Conservation (phyloP, 2,797 vertebrate genomes). For the Chlorospingus semifuscus region DNA sequence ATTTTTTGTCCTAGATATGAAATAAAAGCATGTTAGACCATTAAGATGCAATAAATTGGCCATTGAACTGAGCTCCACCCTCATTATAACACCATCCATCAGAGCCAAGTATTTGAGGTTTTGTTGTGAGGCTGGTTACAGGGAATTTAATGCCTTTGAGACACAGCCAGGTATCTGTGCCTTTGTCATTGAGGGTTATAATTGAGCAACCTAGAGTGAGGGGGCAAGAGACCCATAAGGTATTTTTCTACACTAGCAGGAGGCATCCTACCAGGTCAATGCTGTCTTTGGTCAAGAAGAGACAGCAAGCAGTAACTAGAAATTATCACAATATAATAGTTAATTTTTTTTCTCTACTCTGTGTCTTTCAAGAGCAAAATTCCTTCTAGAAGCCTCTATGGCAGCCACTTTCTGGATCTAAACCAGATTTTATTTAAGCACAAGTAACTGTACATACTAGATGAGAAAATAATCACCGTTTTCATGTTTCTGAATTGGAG, state of each 20-base stretch:
- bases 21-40: conserved; percentile 19
- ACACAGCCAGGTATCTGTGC: conserved; percentile 19
- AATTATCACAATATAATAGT: neutral
- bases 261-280: neutral
- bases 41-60: conserved; percentile 23
- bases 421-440: neutral
- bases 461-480: neutral
- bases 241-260: neutral
- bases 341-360: neutral
- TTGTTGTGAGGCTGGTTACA: conserved; percentile 3
- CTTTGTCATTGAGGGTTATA: neutral
- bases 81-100: neutral
- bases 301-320: neutral
- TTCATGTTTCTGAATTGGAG: neutral
- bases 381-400: neutral
- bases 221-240: neutral
- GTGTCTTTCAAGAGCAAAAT: neutral
- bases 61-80: conserved; percentile 24
- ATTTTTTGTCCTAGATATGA: conserved; percentile 37
- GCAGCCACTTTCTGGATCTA: neutral
- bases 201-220: neutral
- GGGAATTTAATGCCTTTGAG: neutral
- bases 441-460: neutral
- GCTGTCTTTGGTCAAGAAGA: neutral
- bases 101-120: conserved; percentile 20